Conservation (phyloP, 2,888 invertebrate genomes). For the Elmis aenea region DNA sequence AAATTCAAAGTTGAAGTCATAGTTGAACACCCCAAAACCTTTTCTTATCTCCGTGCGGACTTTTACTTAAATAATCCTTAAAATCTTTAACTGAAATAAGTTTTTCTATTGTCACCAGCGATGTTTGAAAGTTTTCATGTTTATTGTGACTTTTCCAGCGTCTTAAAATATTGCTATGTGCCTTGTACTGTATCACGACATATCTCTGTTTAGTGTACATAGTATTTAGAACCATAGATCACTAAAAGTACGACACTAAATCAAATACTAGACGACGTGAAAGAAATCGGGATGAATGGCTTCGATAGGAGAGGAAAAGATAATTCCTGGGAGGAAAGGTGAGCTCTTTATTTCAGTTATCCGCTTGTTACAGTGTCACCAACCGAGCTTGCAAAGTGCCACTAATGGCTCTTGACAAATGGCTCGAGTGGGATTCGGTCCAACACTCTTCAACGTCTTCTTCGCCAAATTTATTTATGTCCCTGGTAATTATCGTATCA, state of each 20-base stretch:
- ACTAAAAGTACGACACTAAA: conserved; percentile 22
- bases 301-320: conserved; percentile 32
- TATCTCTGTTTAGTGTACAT: not conserved
- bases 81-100: no score
- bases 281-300: conserved; percentile 30
- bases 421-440: conserved; percentile 30
- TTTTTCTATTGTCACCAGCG: no score
- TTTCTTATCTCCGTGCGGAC: no score
- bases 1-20: no score
- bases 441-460: not conserved
- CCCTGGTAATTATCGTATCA: no score
- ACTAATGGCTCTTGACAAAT: conserved; percentile 42
- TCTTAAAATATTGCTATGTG: no score
- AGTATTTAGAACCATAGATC: conserved; percentile 16
- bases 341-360: conserved; percentile 44
- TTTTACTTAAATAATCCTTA: no score
- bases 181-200: no score
- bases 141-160: no score
- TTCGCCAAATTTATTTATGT: no score
- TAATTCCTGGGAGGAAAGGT: conserved; percentile 40
- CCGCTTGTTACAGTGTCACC: conserved; percentile 41
- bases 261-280: conserved; percentile 25
- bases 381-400: conserved; percentile 39
- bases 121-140: no score
- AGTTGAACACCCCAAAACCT: no score